Evolutionary conservation across 2,113 vertebrate genomes (phyloP).

Genomic region (Eonycteris spelaea): DNA sequence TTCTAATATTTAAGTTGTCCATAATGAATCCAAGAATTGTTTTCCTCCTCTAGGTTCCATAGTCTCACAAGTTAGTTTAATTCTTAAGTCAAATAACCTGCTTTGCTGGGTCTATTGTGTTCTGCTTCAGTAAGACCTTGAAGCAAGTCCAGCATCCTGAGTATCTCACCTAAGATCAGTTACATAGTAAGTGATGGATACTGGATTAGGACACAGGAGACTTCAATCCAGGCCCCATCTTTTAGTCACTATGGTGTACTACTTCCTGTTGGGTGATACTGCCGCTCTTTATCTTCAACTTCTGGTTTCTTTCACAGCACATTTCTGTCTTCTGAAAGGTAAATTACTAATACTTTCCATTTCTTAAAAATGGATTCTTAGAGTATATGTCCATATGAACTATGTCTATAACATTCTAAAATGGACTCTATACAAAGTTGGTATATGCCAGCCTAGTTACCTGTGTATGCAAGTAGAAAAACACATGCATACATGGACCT

Average conservation of each 20-base stretch:
- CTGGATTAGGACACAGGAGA: background rate
- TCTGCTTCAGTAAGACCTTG: background rate
- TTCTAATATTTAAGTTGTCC: background rate
- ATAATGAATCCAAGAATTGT: background rate
- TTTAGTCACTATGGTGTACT: background rate
- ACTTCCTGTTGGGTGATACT: background rate
- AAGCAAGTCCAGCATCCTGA: background rate
- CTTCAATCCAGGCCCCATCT: background rate
- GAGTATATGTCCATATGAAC: background rate
- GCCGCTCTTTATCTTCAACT: background rate
- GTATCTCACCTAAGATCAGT: background rate
- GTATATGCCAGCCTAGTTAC: background rate
- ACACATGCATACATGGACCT: background rate
- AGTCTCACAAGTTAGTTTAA: background rate
- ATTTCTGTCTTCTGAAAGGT: background rate
- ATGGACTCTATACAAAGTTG: background rate
- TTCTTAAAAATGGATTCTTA: background rate
- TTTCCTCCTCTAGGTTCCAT: background rate
- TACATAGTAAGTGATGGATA: background rate
- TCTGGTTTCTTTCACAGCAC: background rate
- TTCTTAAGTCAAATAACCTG: background rate
- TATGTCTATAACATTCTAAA: background rate
- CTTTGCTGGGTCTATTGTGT: background rate
- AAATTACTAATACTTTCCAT: background rate
- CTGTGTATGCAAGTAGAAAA: background rate